phyloP scores from a whole-genome alignment of 2,113 vertebrate species.

The Pipra filicauda region DNA sequence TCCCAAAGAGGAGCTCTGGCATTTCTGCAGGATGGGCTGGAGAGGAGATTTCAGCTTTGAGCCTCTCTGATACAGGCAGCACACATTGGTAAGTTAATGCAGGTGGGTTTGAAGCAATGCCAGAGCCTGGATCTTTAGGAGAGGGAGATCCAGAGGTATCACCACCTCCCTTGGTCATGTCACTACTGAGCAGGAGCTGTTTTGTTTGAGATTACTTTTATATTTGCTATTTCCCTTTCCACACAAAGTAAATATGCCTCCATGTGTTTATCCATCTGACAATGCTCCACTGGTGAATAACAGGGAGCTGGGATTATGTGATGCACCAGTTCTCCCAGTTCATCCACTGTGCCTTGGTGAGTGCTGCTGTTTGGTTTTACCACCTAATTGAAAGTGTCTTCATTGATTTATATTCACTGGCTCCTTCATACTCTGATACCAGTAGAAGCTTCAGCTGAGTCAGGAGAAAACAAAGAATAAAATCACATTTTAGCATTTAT shows the following conservation, averaged over 20 bases:
- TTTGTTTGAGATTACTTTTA: background rate
- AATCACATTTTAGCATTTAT: background rate
- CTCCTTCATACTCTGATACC: background rate
- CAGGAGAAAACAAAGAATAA: background rate
- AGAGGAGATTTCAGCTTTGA: background rate
- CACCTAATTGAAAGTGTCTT: background rate
- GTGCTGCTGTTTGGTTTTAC: background rate
- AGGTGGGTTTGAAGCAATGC: background rate
- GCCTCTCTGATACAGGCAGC: background rate
- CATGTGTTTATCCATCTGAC: background rate
- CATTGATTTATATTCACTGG: background rate
- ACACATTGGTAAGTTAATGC: background rate
- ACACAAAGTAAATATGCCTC: background rate
- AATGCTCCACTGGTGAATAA: background rate
- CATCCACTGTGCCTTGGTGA: accelerated
- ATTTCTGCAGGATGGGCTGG: background rate
- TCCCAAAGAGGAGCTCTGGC: accelerated
- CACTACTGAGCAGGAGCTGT: background rate
- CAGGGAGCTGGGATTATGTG: accelerated
- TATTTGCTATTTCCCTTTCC: background rate
- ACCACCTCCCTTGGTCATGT: background rate
- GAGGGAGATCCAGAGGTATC: background rate
- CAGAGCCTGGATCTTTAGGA: background rate
- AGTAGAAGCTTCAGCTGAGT: background rate
- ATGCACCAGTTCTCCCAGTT: background rate